Percentiles rank a stretch among this genome's conserved stretches.
These are phyloP conservation scores for Alloplasta piceator DNA, from an alignment of 2,888 invertebrate genomes.

Conservation along the genomic window DNA sequence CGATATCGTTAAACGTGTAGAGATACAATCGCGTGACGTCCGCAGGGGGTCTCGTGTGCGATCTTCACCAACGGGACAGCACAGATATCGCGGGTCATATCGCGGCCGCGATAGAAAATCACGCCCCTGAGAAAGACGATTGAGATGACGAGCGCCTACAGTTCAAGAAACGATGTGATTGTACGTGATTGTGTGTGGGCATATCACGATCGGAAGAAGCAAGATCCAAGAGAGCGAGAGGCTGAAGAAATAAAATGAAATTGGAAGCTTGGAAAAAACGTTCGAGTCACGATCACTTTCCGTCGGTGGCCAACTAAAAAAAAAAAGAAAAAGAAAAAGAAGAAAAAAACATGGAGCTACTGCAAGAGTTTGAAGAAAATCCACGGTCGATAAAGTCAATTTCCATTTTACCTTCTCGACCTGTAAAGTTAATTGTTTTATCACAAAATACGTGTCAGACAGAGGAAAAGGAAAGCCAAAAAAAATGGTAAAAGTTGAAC, in stretches of 20 bases:
- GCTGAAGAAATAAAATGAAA: conserved; percentile 20
- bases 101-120: conserved; percentile 56
- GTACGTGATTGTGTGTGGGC: conserved; percentile 38
- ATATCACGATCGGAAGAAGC: neutral
- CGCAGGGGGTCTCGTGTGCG: conserved; percentile 76
- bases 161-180: conserved; percentile 40
- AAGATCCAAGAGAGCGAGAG: conserved; percentile 14
- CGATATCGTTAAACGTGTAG: conserved; percentile 53
- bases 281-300: conserved; percentile 76
- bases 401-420: too few species aligned
- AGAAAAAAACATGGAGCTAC: too few species aligned
- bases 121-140: conserved; percentile 55
- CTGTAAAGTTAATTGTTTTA: too few species aligned
- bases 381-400: too few species aligned
- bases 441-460: too few species aligned
- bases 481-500: too few species aligned
- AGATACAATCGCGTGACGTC: conserved; percentile 81
- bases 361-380: too few species aligned
- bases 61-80: conserved; percentile 52
- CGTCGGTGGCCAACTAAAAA: conserved; percentile 78
- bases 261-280: conserved; percentile 63
- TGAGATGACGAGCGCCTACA: conserved; percentile 60
- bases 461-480: too few species aligned
- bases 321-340: too few species aligned
- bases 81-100: conserved; percentile 31